Conservation (phyloP, 2,113 vertebrate genomes). For the Antidorcas marsupialis region DNA sequence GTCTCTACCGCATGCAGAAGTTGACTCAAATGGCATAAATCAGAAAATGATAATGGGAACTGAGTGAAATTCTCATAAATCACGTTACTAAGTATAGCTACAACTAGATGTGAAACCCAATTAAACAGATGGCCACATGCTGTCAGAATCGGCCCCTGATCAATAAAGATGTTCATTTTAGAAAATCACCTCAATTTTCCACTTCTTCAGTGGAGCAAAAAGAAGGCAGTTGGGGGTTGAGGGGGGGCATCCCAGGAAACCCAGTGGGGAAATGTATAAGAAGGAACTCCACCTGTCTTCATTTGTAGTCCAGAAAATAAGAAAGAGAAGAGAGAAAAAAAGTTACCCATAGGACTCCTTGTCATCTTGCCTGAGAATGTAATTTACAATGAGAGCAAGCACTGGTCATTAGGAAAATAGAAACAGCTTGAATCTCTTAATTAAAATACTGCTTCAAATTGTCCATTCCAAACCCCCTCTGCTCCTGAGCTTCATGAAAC, state of each 20-base stretch:
- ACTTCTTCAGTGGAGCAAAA: conserved; percentile 65
- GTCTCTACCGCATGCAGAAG: neutral
- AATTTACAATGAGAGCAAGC: conserved; percentile 69
- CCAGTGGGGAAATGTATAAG: conserved; percentile 27
- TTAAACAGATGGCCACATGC: conserved; percentile 76
- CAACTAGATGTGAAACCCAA: conserved; percentile 67
- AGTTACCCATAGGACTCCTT: conserved; percentile 42
- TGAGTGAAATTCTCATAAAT: conserved; percentile 69
- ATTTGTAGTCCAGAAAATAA: conserved; percentile 54
- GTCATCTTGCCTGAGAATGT: conserved; percentile 53
- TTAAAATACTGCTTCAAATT: conserved; percentile 74
- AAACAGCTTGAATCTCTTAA: conserved; percentile 75
- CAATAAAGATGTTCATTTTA: conserved; percentile 73
- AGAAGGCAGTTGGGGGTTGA: neutral
- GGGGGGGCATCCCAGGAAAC: conserved; percentile 19
- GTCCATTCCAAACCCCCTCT: conserved; percentile 59
- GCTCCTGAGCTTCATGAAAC: conserved; percentile 64
- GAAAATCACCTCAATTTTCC: conserved; percentile 70
- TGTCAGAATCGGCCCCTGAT: conserved; percentile 66
- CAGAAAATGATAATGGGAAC: conserved; percentile 62
- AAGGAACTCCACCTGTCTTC: conserved; percentile 54
- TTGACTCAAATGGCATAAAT: conserved; percentile 40
- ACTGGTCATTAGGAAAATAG: conserved; percentile 61
- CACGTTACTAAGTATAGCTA: conserved; percentile 73
- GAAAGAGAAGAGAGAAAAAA: conserved; percentile 14